Base-by-base conservation (phyloP, 2,113 vertebrate species). In the Paralichthys olivaceus region DNA sequence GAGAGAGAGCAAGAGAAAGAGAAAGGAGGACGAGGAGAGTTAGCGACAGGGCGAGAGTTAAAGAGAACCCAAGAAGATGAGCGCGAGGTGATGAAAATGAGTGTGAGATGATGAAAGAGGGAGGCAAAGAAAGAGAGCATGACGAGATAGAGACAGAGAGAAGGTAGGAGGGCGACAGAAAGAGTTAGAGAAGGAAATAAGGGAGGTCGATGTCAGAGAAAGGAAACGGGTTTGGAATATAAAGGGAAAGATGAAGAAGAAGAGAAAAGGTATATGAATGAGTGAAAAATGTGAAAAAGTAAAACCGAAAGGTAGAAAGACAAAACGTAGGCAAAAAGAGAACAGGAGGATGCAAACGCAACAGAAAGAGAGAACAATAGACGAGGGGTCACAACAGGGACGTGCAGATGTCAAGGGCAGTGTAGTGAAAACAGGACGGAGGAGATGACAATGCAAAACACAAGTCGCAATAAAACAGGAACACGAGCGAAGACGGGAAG, bases 401-500 rank as follows among this genome's bases (percentile, higher is more conserved):
- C 17, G 53, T 19, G 54, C 61, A 77, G 55, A 81, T 45, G 88
- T 85, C 69, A 72, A 22, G 84, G 22, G 43, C 15, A 67, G 77
- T 7, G 72, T 0, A 22, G 69, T 11, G n/a, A 64, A 84, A 84
- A 81, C 74, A 85, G 84, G 81, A 84, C 20, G 26, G 7, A 72
- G 71, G 34, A 56, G 77, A 89, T 84, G 88, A 89, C 86, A 19
- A 70, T 0, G 49, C 79, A 84, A 72, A 89, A 85, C 8, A 23
- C 17, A 55, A 28, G 45, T 54, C 5, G 22, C 0, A 45, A 75
- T 72, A 55, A 77, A 77, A 62, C 40, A 25, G 40, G 19, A 73
- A 53, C 22, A 17, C 0, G 4, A 53, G 40, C 20, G 15, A 74
- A 56, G 43, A 29, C 1, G 60, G 83, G 84, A 84, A 90, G 89